Percentiles rank a stretch among this genome's conserved stretches.
phyloP scores from a whole-genome alignment of 92 coral and sea anemone genomes.

The Porites lobata region DNA sequence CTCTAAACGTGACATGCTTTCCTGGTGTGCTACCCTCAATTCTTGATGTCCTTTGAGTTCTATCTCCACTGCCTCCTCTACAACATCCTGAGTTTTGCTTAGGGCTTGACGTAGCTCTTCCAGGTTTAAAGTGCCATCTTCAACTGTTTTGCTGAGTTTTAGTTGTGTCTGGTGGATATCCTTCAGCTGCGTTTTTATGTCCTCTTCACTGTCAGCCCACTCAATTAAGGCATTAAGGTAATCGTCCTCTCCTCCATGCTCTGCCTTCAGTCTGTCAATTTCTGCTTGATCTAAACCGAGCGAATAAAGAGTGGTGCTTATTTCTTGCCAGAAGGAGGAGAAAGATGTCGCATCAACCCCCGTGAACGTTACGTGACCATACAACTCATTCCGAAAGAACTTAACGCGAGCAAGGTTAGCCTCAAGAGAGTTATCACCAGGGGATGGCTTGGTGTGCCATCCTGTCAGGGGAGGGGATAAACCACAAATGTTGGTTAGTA shows the following conservation, averaged over 20 bases:
- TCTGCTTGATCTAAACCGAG: slow-evolving; percentile 67
- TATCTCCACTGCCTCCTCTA: too few relatives aligned
- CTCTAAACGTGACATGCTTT: neutral
- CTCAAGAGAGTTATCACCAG: slow-evolving; percentile 48
- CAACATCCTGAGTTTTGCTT: too few relatives aligned
- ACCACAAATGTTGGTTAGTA: slow-evolving; percentile 68
- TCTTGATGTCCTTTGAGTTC: too few relatives aligned
- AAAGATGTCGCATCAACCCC: slow-evolving; percentile 38
- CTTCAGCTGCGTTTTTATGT: slow-evolving; percentile 26
- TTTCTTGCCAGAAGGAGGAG: slow-evolving; percentile 60
- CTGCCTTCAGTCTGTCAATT: slow-evolving; percentile 37
- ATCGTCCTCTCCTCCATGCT: slow-evolving; percentile 9
- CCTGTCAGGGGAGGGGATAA: slow-evolving; percentile 38
- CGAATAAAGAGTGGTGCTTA: slow-evolving; percentile 48
- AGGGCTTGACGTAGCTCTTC: neutral
- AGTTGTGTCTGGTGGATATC: neutral
- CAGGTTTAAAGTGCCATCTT: neutral
- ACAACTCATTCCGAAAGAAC: slow-evolving; percentile 62
- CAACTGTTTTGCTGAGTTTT: neutral
- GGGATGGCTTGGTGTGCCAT: slow-evolving; percentile 50
- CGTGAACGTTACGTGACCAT: slow-evolving; percentile 40
- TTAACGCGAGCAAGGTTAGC: slow-evolving; percentile 66
- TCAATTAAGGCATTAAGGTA: neutral
- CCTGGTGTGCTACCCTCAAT: neutral
- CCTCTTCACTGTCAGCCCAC: slow-evolving; percentile 30